Base-by-base conservation (phyloP, 2,888 invertebrate genomes). In the Netelia melanura region DNA sequence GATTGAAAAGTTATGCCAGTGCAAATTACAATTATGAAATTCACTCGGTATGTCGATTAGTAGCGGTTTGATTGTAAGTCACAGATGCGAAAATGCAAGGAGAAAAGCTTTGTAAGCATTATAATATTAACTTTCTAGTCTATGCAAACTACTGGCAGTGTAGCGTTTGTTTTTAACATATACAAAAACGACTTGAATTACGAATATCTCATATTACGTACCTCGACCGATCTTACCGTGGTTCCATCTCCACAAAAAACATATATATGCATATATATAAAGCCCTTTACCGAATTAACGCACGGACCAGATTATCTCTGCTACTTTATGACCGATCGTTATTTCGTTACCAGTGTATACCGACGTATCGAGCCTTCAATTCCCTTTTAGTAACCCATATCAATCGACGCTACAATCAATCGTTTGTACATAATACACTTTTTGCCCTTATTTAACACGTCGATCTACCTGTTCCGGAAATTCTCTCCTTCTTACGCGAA, bases 51-150 rank as follows among this genome's bases (percentile, higher is more conserved):
- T 61, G 76, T 77, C 71, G 64, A 75, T 68, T 88, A 5, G 38
- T 38, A 90, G 87, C 89, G 90, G 89, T 91, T 88, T 89, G 6
- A 38, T 38, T 38, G 38, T 38, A 90, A 88, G 85, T 86, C 83
- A 74, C 77, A 79, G 48, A 23, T 48, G 78, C 80, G 84, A 67
- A 68, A 76, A 83, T 85, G 38, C 38, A 80, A 68, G 86, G 74
- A 72, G 84, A 71, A 89, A 87, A 89, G 88, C 89, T 86, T 91
- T 90, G 85, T 88, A 89, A 90, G 88, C 84, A 79, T 90, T 88
- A 90, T 82, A 64, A 90, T 82, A 64, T 90, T 90, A 90, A 89
- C 89, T 92, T 91, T 92, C 92, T 92, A 92, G 92, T 92, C 91
- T 89, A 90, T 88, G 75, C 79, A 87, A 89, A 88, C 88, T 86